Evolutionary conservation across 2,888 invertebrate genomes (phyloP).

Genomic region (Phengaris alcon): DNA sequence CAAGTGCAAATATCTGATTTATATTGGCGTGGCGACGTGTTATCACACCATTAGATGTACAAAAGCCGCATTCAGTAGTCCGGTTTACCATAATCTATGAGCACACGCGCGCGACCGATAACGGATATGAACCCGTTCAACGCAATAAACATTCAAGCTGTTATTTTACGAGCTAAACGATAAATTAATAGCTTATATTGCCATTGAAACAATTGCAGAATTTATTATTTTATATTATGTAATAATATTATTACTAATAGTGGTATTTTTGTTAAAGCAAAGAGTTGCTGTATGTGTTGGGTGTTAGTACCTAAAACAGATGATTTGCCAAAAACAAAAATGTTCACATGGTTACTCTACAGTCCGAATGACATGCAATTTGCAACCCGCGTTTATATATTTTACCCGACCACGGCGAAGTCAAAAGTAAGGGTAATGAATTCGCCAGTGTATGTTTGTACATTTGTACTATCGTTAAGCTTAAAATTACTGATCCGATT

Average conservation of each 20-base stretch:
- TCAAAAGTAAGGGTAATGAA: no score
- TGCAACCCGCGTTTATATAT: no score
- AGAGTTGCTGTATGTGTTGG: no score
- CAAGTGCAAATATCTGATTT: not conserved
- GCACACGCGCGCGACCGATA: not conserved
- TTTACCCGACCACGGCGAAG: no score
- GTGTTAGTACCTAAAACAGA: no score
- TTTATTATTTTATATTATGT: not conserved
- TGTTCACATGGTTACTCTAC: no score
- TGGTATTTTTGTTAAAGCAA: not conserved
- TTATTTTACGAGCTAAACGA: not conserved
- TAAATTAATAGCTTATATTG: constrained; percentile 5
- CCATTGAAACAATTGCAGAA: not conserved
- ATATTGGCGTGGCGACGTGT: constrained; percentile 1
- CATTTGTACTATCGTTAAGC: no score
- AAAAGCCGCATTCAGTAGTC: not conserved
- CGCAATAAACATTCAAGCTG: not conserved
- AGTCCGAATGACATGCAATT: no score
- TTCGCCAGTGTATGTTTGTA: no score
- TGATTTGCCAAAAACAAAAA: no score
- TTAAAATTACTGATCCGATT: no score
- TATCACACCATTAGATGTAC: constrained; percentile 10
- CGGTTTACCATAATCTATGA: constrained; percentile 24
- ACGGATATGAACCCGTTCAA: not conserved
- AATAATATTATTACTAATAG: not conserved